Conservation (phyloP, 2,113 vertebrate species). For the Callospermophilus lateralis region DNA sequence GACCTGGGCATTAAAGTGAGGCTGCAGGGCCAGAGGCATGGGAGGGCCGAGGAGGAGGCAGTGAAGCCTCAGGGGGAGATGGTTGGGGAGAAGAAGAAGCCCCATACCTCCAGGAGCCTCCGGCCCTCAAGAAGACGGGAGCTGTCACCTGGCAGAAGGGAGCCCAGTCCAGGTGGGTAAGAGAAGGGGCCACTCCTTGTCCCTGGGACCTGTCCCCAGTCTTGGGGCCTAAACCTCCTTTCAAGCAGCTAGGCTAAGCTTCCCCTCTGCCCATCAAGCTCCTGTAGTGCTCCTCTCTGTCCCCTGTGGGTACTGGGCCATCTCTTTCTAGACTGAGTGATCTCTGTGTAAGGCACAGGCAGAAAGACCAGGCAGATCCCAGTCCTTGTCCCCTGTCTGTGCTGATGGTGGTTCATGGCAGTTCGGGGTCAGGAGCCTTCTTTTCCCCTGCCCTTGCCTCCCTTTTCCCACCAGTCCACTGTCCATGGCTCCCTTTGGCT, state of each 20-base stretch:
- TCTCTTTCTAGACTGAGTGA: not conserved
- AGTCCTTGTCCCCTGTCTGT: not conserved
- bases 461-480: not conserved
- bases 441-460: not conserved
- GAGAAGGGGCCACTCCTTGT: not conserved
- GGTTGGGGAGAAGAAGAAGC: not conserved
- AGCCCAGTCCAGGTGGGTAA: slow-evolving; percentile 66
- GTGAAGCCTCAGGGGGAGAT: not conserved
- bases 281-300: not conserved
- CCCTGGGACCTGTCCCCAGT: not conserved
- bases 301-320: not conserved
- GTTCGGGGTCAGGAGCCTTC: not conserved
- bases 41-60: not conserved
- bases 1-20: slow-evolving; percentile 29
- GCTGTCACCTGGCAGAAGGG: not conserved
- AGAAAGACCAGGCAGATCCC: not conserved
- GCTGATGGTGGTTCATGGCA: not conserved
- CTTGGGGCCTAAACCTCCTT: not conserved
- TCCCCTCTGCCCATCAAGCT: not conserved
- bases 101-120: not conserved
- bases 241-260: not conserved
- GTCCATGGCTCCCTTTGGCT: not conserved
- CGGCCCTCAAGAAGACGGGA: not conserved
- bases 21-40: not conserved
- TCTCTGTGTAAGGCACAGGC: not conserved